Evolutionary conservation across 2,888 invertebrate genomes (phyloP).

Genomic region (Entomobrya proxima): DNA sequence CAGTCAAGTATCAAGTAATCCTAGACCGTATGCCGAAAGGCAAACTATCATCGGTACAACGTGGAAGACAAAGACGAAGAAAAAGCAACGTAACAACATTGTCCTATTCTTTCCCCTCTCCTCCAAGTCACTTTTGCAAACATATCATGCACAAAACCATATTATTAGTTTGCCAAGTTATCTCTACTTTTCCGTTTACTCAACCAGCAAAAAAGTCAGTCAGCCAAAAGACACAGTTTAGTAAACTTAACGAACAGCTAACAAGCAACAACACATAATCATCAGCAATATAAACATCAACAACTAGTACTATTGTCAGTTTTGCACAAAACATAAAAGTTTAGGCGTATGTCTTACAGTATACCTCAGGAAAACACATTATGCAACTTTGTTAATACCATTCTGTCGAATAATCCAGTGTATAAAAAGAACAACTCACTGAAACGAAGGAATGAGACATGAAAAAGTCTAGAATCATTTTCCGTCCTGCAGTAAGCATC

Average conservation of each 20-base stretch:
- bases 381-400: background rate
- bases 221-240: background rate
- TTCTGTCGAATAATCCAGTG: background rate
- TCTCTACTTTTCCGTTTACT: background rate
- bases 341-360: background rate
- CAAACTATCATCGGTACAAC: background rate
- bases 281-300: too few relatives aligned
- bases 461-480: too few relatives aligned
- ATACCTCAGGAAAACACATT: background rate
- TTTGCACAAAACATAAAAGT: background rate
- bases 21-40: constrained; percentile 28
- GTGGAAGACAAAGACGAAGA: background rate
- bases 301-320: background rate
- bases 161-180: background rate
- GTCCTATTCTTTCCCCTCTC: background rate
- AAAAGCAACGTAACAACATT: background rate
- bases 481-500: too few relatives aligned
- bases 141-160: background rate
- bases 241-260: constrained; percentile 10
- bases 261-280: constrained; percentile 22
- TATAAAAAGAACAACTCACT: background rate
- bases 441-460: too few relatives aligned
- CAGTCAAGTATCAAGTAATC: constrained; percentile 30
- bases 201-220: constrained; percentile 19
- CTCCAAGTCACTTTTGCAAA: background rate